phyloP scores from a whole-genome alignment of 1,140 invertebrate species.

The Lineus longissimus region DNA sequence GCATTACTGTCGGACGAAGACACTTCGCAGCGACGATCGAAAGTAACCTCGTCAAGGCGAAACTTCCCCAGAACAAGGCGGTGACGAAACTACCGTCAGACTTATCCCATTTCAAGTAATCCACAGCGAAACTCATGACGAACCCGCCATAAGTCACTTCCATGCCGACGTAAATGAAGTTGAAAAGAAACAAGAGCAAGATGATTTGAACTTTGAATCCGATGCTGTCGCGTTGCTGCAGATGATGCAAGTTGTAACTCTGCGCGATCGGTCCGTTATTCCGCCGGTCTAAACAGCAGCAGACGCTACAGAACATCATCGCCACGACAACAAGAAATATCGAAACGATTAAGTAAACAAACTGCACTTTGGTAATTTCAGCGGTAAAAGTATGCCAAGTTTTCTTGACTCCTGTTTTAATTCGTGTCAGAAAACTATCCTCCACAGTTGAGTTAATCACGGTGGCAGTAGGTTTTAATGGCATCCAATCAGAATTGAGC shows the following conservation, averaged over 20 bases:
- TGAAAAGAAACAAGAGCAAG: slow-evolving; percentile 52
- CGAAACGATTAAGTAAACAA: slow-evolving; percentile 55
- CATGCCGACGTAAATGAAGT: slow-evolving; percentile 55
- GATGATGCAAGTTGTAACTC: slow-evolving; percentile 15
- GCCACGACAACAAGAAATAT: slow-evolving; percentile 51
- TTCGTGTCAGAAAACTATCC: not conserved
- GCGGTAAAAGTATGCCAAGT: slow-evolving; percentile 36
- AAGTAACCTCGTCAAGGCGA: slow-evolving; percentile 53
- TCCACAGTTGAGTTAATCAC: not conserved
- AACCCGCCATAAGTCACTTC: slow-evolving; percentile 57
- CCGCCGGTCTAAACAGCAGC: slow-evolving; percentile 44
- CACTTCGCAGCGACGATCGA: slow-evolving; percentile 53
- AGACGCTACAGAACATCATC: slow-evolving; percentile 51
- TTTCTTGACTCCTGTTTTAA: slow-evolving; percentile 7
- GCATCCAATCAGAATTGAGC: slow-evolving; percentile 9
- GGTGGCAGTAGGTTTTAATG: slow-evolving; percentile 1
- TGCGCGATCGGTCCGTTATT: slow-evolving; percentile 32
- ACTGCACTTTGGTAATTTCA: slow-evolving; percentile 53
- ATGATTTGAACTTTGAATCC: slow-evolving; percentile 39
- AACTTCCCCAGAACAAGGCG: slow-evolving; percentile 56
- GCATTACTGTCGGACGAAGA: slow-evolving; percentile 47
- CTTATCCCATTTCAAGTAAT: slow-evolving; percentile 38
- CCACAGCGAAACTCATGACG: slow-evolving; percentile 49
- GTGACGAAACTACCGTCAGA: slow-evolving; percentile 49
- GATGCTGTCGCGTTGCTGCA: not conserved